A percentile compares a stretch with the other conserved stretches of the same genome.
Evolutionary conservation across 1,140 invertebrate genomes (phyloP).

Genomic region (Elymnias hypermnestra): DNA sequence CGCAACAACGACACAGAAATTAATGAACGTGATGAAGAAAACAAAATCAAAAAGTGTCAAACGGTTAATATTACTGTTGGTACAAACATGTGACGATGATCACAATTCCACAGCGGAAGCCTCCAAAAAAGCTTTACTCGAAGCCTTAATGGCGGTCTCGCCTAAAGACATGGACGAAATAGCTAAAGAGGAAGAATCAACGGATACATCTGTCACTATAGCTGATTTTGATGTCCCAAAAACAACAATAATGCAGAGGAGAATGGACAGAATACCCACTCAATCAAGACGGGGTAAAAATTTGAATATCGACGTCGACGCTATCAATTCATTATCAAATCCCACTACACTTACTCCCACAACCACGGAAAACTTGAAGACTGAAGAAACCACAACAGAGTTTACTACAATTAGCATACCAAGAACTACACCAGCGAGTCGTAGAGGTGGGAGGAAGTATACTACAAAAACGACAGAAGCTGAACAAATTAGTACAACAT

Average conservation of each 20-base stretch:
- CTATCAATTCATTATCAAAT: constrained; percentile 53
- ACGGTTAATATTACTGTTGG: constrained; percentile 84
- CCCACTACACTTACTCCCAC: constrained; percentile 17
- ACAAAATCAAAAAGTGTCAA: constrained; percentile 85
- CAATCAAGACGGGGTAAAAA: constrained; percentile 58
- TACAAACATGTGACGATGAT: constrained; percentile 85
- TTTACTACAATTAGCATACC: constrained; percentile 37
- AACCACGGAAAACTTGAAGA: constrained; percentile 34
- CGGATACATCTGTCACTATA: constrained; percentile 39
- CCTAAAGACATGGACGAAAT: constrained; percentile 74
- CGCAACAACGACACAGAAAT: constrained; percentile 82
- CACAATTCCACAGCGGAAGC: constrained; percentile 81
- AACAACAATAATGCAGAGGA: constrained; percentile 39
- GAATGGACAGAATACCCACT: constrained; percentile 44
- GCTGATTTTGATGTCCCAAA: constrained; percentile 38
- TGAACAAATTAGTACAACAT: constrained; percentile 35
- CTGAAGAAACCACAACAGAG: constrained; percentile 41
- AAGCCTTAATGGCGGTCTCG: constrained; percentile 80
- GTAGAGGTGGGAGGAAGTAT: constrained; percentile 40
- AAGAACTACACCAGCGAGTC: constrained; percentile 34
- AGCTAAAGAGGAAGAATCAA: constrained; percentile 51
- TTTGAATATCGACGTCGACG: constrained; percentile 46
- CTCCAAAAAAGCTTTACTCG: constrained; percentile 78
- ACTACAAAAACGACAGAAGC: constrained; percentile 30
- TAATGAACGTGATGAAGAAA: constrained; percentile 88